phyloP scores from a whole-genome alignment of 2,888 invertebrate species.

The Luperina testacea region DNA sequence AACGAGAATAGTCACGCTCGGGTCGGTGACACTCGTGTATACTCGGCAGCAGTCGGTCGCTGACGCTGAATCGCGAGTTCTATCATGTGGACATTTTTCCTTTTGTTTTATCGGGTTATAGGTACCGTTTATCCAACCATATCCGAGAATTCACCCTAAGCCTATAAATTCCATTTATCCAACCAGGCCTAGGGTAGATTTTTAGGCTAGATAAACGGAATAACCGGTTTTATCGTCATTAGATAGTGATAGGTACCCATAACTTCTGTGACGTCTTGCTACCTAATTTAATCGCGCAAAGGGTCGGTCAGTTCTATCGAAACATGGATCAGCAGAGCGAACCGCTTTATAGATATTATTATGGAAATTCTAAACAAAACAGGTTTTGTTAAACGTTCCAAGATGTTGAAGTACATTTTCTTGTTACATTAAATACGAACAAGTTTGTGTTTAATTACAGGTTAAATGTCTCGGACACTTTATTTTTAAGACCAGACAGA shows the following conservation, averaged over 20 bases:
- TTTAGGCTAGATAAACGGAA: too few relatives aligned
- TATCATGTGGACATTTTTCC: not conserved
- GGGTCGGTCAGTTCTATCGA: conserved; percentile 2
- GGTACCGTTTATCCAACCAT: too few relatives aligned
- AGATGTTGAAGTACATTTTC: not conserved
- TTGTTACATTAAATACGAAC: not conserved
- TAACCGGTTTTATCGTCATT: not conserved
- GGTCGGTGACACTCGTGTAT: not conserved
- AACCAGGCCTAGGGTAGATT: too few relatives aligned
- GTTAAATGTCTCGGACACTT: not conserved
- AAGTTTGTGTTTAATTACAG: not conserved
- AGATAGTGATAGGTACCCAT: not conserved
- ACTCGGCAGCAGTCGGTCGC: too few relatives aligned
- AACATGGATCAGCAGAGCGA: not conserved
- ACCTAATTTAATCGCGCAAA: not conserved
- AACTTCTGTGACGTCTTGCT: too few relatives aligned
- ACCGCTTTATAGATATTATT: not conserved
- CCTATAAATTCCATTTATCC: too few relatives aligned
- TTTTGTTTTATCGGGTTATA: too few relatives aligned
- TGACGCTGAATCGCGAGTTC: not conserved
- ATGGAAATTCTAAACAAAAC: not conserved
- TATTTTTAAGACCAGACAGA: not conserved
- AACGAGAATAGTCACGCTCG: not conserved
- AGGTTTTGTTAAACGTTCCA: not conserved
- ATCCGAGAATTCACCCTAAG: too few relatives aligned